Evolutionary conservation across 2,113 vertebrate genomes (phyloP).

Genomic region (Cranoglanis bouderius): DNA sequence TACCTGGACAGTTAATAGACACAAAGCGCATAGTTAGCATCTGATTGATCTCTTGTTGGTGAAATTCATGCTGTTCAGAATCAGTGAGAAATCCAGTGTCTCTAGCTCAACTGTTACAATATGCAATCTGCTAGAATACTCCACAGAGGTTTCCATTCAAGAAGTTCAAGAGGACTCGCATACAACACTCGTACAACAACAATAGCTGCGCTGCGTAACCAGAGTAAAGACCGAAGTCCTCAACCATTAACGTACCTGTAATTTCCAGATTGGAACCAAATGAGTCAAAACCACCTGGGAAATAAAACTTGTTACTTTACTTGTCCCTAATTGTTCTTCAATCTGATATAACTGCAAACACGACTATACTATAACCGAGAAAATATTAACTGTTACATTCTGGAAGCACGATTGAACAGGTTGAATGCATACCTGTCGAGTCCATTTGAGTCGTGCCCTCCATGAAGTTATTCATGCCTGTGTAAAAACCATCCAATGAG

Average conservation of each 20-base stretch:
- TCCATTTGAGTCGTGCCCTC: constrained; percentile 47
- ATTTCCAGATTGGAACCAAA: constrained; percentile 61
- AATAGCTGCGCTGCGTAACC: neutral
- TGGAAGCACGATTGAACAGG: neutral
- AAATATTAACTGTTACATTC: neutral
- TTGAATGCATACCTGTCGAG: constrained; percentile 42
- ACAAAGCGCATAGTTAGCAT: neutral
- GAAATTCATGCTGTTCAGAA: neutral
- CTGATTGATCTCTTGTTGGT: neutral
- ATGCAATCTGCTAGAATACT: neutral
- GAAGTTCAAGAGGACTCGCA: neutral
- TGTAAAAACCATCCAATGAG: constrained; percentile 11
- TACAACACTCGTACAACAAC: neutral
- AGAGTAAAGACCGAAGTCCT: neutral
- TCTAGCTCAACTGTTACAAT: no score
- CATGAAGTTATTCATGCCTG: constrained; percentile 49
- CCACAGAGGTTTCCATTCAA: neutral
- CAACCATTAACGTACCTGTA: constrained; percentile 46
- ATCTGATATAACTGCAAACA: neutral
- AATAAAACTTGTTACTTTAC: neutral
- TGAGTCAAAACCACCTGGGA: constrained; percentile 55
- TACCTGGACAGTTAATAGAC: constrained; percentile 50
- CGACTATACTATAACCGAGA: neutral
- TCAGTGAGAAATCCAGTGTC: neutral
- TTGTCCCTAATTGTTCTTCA: neutral